phyloP scores from a whole-genome alignment of 2,797 vertebrate genomes.

The Apodemus agrarius region DNA sequence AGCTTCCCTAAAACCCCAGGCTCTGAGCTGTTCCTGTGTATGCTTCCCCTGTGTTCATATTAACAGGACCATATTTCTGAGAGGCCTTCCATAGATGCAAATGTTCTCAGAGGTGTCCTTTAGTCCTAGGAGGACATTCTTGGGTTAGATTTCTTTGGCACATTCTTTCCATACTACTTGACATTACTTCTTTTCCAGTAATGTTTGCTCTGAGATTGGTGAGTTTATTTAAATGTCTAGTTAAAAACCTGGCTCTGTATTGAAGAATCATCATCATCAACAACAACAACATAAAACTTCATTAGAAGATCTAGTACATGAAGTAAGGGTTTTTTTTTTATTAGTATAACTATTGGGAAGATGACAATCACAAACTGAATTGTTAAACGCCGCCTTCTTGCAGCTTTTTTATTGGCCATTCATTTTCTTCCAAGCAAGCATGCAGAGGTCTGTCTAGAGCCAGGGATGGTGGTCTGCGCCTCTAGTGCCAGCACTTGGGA shows the following conservation, averaged over 20 bases:
- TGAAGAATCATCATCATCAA: not conserved
- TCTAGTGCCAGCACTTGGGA: no score
- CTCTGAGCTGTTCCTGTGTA: not conserved
- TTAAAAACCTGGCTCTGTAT: conserved; percentile 4
- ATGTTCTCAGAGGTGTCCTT: conserved; percentile 31
- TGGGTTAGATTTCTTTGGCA: not conserved
- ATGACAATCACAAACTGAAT: conserved; percentile 21
- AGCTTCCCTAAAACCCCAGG: not conserved
- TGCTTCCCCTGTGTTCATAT: not conserved
- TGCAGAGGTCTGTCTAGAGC: not conserved
- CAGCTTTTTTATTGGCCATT: conserved; percentile 30
- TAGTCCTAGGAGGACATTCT: conserved; percentile 16
- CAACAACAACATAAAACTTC: not conserved
- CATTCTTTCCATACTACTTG: not conserved
- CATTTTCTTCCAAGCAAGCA: conserved; percentile 48
- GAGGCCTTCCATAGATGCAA: not conserved
- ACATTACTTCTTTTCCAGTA: conserved; percentile 1
- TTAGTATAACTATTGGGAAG: not conserved
- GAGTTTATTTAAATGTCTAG: conserved; percentile 28
- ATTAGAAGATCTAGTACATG: not conserved
- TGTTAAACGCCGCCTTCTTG: conserved; percentile 18
- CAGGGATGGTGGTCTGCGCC: not conserved
- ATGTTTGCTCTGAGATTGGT: conserved; percentile 33
- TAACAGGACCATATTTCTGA: not conserved
- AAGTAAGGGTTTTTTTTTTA: not conserved